Percentiles rank a stretch among this genome's conserved stretches.
Evolutionary conservation across 1,140 invertebrate species (phyloP).

Genomic region (Atopsyche davidsoni): DNA sequence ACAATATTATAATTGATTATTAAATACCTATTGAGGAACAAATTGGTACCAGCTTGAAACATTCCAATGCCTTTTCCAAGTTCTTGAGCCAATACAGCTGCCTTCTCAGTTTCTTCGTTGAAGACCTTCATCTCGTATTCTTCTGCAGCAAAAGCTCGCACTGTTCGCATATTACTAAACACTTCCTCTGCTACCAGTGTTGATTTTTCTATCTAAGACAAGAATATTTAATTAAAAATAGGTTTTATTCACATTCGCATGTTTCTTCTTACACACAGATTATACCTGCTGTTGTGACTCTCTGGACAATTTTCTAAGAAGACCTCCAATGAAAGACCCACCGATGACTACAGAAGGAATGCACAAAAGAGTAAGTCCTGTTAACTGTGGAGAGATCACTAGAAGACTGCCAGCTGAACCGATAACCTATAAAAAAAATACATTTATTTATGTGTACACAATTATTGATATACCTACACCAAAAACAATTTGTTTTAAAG

Average conservation of each 20-base stretch:
- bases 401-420: constrained; percentile 75
- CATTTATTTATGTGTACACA: neutral
- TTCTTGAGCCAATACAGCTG: constrained; percentile 64
- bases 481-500: neutral
- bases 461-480: neutral
- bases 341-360: constrained; percentile 76
- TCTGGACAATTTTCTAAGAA: constrained; percentile 66
- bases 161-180: constrained; percentile 85
- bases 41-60: constrained; percentile 78
- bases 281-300: constrained; percentile 70
- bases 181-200: constrained; percentile 89
- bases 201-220: constrained; percentile 65
- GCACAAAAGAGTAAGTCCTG: constrained; percentile 69
- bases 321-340: constrained; percentile 68
- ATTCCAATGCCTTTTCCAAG: constrained; percentile 87
- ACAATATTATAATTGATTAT: neutral
- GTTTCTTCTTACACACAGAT: no score
- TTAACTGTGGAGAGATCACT: constrained; percentile 83
- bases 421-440: constrained; percentile 44
- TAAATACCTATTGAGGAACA: constrained; percentile 68
- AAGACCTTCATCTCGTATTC: constrained; percentile 74
- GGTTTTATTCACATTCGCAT: no score
- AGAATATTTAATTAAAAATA: constrained; percentile 9
- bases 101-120: constrained; percentile 63
- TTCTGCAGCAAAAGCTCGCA: constrained; percentile 88